Conservation (phyloP, 2,888 invertebrate species). For the Latrodectus hesperus region DNA sequence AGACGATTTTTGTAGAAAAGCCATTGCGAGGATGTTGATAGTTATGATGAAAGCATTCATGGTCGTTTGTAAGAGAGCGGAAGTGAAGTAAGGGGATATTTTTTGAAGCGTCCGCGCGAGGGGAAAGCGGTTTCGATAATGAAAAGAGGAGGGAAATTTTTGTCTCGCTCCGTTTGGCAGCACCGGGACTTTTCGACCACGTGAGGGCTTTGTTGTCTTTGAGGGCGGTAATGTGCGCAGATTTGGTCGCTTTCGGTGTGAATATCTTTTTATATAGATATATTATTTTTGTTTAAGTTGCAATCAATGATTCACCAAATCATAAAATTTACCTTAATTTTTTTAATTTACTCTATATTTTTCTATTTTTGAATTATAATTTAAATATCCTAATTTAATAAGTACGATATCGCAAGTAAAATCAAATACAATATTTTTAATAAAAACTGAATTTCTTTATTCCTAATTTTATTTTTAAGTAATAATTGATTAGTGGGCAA, state of each 20-base stretch:
- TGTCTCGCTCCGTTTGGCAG: constrained; percentile 65
- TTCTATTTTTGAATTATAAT: too few species aligned
- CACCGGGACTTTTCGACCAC: constrained; percentile 36
- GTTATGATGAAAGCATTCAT: constrained; percentile 47
- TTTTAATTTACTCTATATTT: not conserved
- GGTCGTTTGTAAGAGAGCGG: not conserved
- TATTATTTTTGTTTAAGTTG: too few species aligned
- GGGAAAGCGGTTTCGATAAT: constrained; percentile 52
- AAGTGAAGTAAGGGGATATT: not conserved
- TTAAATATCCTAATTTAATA: too few species aligned
- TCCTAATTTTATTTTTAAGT: too few species aligned
- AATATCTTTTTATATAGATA: not conserved
- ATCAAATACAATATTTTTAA: too few species aligned
- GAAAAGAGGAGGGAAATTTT: constrained; percentile 55
- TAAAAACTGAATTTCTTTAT: too few species aligned
- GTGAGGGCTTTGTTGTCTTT: constrained; percentile 66
- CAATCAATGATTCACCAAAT: not conserved
- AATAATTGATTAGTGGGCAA: too few species aligned
- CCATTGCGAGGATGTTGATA: constrained; percentile 13
- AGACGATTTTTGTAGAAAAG: constrained; percentile 16
- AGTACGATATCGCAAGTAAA: too few species aligned
- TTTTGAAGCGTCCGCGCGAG: constrained; percentile 57
- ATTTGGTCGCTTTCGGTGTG: not conserved
- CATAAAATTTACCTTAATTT: not conserved
- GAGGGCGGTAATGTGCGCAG: constrained; percentile 31